Percentiles rank a stretch among this genome's conserved stretches.
Evolutionary conservation across 2,113 vertebrate species (phyloP).

Genomic region (Aepyceros melampus): DNA sequence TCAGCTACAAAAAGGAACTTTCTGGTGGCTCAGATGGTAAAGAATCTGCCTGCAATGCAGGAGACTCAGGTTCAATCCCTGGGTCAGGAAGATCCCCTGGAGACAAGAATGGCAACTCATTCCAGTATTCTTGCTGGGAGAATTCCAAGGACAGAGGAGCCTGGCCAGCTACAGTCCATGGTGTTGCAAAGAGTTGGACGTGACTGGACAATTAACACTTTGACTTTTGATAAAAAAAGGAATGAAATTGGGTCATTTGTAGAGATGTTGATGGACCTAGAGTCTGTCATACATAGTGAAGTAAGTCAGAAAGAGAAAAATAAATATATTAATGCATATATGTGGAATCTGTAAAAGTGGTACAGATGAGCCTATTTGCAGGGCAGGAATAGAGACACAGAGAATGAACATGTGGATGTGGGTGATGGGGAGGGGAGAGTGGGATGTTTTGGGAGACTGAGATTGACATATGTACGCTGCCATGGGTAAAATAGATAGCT

Average conservation of each 20-base stretch:
- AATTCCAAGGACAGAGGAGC: neutral
- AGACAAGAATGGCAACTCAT: neutral
- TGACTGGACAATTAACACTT: neutral
- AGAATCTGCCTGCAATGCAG: neutral
- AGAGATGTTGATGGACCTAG: neutral
- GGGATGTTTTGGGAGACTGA: neutral
- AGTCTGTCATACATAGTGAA: neutral
- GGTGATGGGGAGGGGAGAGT: neutral
- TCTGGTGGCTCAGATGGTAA: neutral
- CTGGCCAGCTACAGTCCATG: neutral
- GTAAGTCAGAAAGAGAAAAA: neutral
- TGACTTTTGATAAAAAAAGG: neutral
- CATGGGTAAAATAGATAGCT: neutral
- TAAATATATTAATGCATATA: neutral
- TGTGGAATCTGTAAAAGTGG: neutral
- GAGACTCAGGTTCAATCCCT: neutral
- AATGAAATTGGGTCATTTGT: neutral
- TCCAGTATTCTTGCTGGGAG: neutral
- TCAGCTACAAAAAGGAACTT: neutral
- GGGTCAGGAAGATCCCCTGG: neutral
- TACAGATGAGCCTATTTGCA: neutral
- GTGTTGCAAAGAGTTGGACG: accelerated
- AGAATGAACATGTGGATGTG: neutral
- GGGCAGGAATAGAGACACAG: neutral
- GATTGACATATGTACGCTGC: neutral